Evolutionary conservation across 2,888 invertebrate genomes (phyloP).

Genomic region (Drosophila paramelanica): DNA sequence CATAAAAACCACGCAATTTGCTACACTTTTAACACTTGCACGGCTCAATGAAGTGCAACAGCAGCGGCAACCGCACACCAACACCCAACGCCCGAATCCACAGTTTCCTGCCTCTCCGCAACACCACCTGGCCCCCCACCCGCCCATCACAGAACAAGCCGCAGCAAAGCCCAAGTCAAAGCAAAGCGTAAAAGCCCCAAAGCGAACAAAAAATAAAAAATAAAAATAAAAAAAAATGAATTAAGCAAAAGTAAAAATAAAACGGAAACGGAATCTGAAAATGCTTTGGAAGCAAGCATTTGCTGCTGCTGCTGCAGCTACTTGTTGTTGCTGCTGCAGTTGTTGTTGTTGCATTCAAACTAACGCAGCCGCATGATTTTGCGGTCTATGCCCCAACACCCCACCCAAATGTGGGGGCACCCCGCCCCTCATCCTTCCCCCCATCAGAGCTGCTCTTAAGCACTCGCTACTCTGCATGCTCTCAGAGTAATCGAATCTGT

Average conservation of each 20-base stretch:
- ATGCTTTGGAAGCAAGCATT: conserved; percentile 34
- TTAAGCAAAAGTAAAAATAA: conserved; percentile 19
- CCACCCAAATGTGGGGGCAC: too few relatives aligned
- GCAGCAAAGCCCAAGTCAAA: conserved; percentile 49
- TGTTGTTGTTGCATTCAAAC: conserved; percentile 55
- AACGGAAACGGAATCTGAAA: conserved; percentile 67
- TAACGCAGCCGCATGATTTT: conserved; percentile 69
- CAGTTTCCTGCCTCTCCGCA: conserved; percentile 21
- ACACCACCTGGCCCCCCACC: too few relatives aligned
- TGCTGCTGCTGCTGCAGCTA: conserved; percentile 11
- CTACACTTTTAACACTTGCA: conserved; percentile 79
- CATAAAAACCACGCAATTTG: conserved; percentile 75
- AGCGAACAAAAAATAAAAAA: conserved; percentile 17
- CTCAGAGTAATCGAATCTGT: conserved; percentile 56
- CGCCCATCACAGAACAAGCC: conserved; percentile 9
- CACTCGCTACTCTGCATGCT: conserved; percentile 20
- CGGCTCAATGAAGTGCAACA: conserved; percentile 74
- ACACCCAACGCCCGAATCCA: conserved; percentile 27
- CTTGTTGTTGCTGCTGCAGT: conserved; percentile 36
- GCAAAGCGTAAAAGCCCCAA: conserved; percentile 52
- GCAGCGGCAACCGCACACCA: conserved; percentile 41
- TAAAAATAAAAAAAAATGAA: conserved; percentile 3
- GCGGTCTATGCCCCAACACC: conserved; percentile 50
- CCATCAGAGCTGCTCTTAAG: conserved; percentile 28
- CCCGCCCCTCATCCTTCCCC: background rate